Evolutionary conservation across 2,113 vertebrate genomes (phyloP), one percentile per base, ranked within the genome.

Genomic region (Pao palembangensis): DNA sequence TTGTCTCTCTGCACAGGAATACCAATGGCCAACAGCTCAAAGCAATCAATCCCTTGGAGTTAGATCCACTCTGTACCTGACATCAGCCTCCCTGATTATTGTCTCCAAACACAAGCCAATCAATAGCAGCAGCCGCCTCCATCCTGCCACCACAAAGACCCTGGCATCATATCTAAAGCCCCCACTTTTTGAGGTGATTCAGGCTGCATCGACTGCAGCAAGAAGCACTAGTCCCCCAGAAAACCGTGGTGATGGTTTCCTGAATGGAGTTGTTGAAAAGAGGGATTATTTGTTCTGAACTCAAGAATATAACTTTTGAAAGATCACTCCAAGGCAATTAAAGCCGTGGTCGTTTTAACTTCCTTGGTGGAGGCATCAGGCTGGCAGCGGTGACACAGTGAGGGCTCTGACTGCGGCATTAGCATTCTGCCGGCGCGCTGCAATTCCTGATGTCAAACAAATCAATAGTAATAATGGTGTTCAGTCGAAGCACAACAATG

Each of bases 1-100:
- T 81, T 64, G 69, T 79, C 68, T 67, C 58, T 64, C 65, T 63
- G 75, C 74, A 72, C 69, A 65, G 76, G 84, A 81, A 87, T 85
- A 86, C 81, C 75, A 84, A 86, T 82, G 73, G 67, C 78, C 46
- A 13, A 58, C 58, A 50, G 69, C 73, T 80, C 69, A 64, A 73
- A 78, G 62, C 83, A 78, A 86, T 86, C 80, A 78, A 87, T 87
- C 69, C 75, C 67, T 76, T 56, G 1, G 50, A 80, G 80, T 71
- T 80, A 76, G 80, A 86, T 79, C 74, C 71, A 76, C 69, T 80
- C 67, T 85, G 73, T 71, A 71, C 58, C 64, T 74, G 77, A 85
- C 81, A 86, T 77, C 77, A 77, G 64, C 75, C 75, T 79, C 73
- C 63, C 75, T 79, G 82, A 86, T 86, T 83, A 81, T 82, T 75